Conservation (phyloP, 1,140 invertebrate genomes). For the Magallana angulata region DNA sequence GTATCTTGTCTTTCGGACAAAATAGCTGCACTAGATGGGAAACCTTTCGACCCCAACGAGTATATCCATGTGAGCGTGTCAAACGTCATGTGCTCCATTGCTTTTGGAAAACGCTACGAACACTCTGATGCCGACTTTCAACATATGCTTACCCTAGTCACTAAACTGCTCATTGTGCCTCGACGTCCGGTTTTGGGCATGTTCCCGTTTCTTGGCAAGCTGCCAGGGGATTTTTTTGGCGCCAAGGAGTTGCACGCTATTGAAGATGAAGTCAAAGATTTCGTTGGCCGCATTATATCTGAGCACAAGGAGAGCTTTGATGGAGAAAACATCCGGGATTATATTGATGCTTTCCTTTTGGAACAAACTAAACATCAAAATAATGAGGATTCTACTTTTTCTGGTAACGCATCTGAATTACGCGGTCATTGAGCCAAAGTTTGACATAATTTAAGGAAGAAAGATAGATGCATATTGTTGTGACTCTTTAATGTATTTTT, state of each 20-base stretch:
- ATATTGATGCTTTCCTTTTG: constrained; percentile 33
- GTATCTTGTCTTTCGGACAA: constrained; percentile 49
- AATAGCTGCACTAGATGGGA: constrained; percentile 37
- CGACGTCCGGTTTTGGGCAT: neutral
- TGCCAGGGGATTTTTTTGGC: constrained; percentile 46
- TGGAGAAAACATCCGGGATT: constrained; percentile 41
- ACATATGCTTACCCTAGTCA: neutral
- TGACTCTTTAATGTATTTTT: no score
- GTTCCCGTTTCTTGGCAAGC: constrained; percentile 31
- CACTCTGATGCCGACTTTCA: constrained; percentile 3
- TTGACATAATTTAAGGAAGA: no score
- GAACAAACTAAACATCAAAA: neutral
- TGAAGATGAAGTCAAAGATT: neutral
- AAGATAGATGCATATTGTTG: no score
- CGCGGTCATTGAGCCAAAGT: no score
- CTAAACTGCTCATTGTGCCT: neutral
- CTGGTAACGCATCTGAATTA: neutral
- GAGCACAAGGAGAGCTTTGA: constrained; percentile 44
- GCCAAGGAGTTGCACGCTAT: neutral
- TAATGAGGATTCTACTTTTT: constrained; percentile 17
- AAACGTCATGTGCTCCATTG: constrained; percentile 94
- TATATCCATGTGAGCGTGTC: constrained; percentile 84
- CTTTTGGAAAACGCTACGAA: constrained; percentile 92
- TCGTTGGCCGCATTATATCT: neutral
- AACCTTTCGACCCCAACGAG: constrained; percentile 25